Conservation (phyloP, 2,888 invertebrate genomes). For the Drosophila affinis region DNA sequence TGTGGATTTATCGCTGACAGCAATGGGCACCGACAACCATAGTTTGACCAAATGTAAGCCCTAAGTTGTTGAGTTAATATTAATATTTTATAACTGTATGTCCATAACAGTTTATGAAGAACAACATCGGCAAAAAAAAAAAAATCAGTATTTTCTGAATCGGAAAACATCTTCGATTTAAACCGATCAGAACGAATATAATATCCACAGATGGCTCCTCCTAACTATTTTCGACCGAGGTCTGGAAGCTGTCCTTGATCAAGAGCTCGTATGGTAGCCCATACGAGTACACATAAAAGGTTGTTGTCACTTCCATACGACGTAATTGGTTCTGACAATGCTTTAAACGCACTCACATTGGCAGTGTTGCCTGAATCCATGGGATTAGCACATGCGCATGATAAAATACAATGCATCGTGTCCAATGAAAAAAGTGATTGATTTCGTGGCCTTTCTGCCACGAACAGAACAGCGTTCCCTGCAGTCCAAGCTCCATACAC, state of each 20-base stretch:
- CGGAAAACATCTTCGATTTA: too few relatives aligned
- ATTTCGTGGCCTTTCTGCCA: conserved; percentile 26
- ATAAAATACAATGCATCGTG: conserved; percentile 9
- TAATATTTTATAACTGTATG: not conserved
- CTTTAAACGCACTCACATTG: conserved; percentile 25
- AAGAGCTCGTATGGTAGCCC: conserved; percentile 25
- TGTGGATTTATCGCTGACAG: conserved; percentile 59
- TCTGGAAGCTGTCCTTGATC: not conserved
- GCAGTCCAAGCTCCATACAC: conserved; percentile 19
- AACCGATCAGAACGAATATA: too few relatives aligned
- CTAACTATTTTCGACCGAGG: too few relatives aligned
- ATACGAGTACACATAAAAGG: conserved; percentile 7
- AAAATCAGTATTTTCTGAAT: too few relatives aligned
- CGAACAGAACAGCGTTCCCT: conserved; percentile 25
- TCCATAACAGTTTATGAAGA: not conserved
- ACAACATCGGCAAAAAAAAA: too few relatives aligned
- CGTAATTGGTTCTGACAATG: conserved; percentile 77
- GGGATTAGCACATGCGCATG: conserved; percentile 45
- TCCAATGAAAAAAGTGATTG: conserved; percentile 44
- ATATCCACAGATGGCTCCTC: too few relatives aligned
- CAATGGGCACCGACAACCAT: conserved; percentile 10
- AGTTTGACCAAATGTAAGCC: not conserved
- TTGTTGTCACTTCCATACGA: conserved; percentile 67
- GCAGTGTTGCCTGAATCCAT: conserved; percentile 13
- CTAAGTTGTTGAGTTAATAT: not conserved